A percentile compares a stretch with the other conserved stretches of the same genome.
These are phyloP conservation scores for Meteorus cinctellus DNA, from an alignment of 2,888 invertebrate genomes.

Conservation along the genomic window DNA sequence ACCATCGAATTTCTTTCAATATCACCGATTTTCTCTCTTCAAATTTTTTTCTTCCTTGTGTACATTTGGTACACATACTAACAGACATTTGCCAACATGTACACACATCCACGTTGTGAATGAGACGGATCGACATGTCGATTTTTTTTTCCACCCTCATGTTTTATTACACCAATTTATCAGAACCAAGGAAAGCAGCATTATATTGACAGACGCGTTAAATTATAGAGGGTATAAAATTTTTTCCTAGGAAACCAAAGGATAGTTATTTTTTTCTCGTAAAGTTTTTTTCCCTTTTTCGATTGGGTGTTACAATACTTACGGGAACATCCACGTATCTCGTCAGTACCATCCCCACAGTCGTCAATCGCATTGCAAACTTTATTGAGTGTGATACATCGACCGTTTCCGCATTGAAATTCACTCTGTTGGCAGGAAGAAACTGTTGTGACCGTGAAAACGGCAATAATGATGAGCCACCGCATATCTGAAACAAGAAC, in stretches of 20 bases:
- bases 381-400: slow-evolving; percentile 82
- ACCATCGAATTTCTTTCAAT: not conserved
- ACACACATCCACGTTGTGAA: not conserved
- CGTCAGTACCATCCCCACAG: slow-evolving; percentile 86
- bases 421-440: slow-evolving; percentile 75
- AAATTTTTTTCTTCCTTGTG: not conserved
- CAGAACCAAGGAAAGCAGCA: not conserved
- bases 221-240: slow-evolving; percentile 2
- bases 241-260: not conserved
- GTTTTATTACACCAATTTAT: slow-evolving; percentile 8
- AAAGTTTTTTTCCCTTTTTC: slow-evolving; percentile 9
- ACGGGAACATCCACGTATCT: slow-evolving; percentile 85
- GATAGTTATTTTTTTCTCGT: not conserved
- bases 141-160: not conserved
- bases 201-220: not conserved
- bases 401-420: slow-evolving; percentile 74
- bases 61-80: not conserved
- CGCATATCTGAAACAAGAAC: slow-evolving; percentile 64
- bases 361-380: slow-evolving; percentile 86
- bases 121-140: slow-evolving; percentile 2
- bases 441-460: slow-evolving; percentile 62
- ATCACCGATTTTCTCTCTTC: not conserved
- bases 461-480: slow-evolving; percentile 64
- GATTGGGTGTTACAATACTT: slow-evolving; percentile 73
- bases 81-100: not conserved